phyloP scores from a whole-genome alignment of 2,113 vertebrate species.

The Dryoscopus gambensis region DNA sequence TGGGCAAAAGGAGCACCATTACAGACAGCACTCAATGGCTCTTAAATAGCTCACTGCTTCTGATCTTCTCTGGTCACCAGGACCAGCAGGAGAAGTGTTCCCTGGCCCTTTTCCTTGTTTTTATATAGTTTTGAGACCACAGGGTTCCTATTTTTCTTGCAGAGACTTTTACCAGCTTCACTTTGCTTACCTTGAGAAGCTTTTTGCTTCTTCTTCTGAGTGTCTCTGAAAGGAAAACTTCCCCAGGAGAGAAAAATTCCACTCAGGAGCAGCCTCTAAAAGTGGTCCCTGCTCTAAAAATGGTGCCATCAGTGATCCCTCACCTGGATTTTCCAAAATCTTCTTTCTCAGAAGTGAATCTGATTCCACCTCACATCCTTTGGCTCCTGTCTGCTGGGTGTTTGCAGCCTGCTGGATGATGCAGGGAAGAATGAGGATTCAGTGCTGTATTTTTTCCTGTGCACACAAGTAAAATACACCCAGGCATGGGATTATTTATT shows the following conservation, averaged over 20 bases:
- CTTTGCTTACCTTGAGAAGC: background rate
- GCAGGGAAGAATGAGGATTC: constrained; percentile 44
- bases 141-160: background rate
- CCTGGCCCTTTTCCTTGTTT: background rate
- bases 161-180: background rate
- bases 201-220: background rate
- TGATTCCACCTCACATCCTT: background rate
- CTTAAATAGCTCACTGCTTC: background rate
- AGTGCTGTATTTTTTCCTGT: constrained; percentile 13
- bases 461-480: background rate
- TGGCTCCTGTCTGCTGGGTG: background rate
- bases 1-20: background rate
- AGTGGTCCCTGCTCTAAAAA: background rate
- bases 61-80: background rate
- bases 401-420: background rate
- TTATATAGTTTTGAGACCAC: too few species aligned
- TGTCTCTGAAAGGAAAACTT: background rate
- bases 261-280: background rate
- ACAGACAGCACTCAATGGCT: background rate
- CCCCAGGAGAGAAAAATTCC: background rate
- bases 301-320: background rate
- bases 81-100: background rate
- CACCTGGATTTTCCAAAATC: background rate
- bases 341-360: background rate
- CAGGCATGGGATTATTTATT: constrained; percentile 61